Evolutionary conservation across 2,888 invertebrate species (phyloP).

Genomic region (Azorinus chamasolen): DNA sequence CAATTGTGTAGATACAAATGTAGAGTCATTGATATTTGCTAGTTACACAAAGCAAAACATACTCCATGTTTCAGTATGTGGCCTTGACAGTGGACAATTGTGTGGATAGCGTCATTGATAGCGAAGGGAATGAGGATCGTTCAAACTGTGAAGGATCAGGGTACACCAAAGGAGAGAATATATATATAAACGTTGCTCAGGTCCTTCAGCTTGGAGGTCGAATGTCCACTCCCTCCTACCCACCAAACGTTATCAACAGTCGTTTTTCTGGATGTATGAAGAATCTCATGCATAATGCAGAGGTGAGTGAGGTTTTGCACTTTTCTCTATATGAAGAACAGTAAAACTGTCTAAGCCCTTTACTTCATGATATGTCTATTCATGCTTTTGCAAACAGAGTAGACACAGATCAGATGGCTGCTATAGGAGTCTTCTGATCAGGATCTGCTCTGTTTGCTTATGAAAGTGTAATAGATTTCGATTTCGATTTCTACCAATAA

Average conservation of each 20-base stretch:
- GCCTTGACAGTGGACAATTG: slow-evolving; percentile 92
- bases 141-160: slow-evolving; percentile 96
- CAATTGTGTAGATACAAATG: slow-evolving; percentile 94
- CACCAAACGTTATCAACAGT: slow-evolving; percentile 86
- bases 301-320: slow-evolving; percentile 81
- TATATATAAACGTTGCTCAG: slow-evolving; percentile 97
- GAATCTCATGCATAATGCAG: slow-evolving; percentile 97
- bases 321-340: no score
- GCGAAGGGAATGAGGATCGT: slow-evolving; percentile 94
- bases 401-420: no score
- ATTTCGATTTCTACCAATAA: no score
- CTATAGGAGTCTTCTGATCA: neutral
- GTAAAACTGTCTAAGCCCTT: no score
- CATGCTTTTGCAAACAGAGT: no score
- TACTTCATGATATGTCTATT: no score
- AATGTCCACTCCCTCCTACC: slow-evolving; percentile 55
- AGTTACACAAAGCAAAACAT: no score
- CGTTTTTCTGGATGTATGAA: slow-evolving; percentile 98
- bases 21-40: no score
- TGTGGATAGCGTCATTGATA: slow-evolving; percentile 90
- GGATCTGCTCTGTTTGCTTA: no score
- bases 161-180: slow-evolving; percentile 96
- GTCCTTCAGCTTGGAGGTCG: slow-evolving; percentile 97
- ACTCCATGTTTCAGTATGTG: slow-evolving; percentile 54
- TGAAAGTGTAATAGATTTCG: no score